Percentiles rank a stretch among this genome's conserved stretches.
These are phyloP conservation scores for Erythrocebus patas DNA, from an alignment of 2,113 vertebrate species.

Conservation along the genomic window DNA sequence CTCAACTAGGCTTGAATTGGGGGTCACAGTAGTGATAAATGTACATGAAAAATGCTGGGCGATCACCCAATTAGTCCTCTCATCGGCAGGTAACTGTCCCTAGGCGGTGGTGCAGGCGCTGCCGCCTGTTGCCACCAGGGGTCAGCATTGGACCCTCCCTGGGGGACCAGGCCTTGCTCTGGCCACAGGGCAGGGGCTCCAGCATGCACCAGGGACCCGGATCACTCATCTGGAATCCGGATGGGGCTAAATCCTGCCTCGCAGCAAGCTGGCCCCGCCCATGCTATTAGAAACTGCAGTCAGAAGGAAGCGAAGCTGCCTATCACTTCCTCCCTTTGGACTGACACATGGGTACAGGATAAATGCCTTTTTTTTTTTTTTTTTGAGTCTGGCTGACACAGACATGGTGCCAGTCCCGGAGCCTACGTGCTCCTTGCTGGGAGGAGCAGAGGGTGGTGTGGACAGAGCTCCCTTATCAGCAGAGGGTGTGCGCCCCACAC, in stretches of 20 bases:
- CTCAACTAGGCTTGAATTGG: no score
- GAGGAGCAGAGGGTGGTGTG: background rate
- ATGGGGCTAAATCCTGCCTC: no score
- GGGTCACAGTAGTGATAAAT: background rate
- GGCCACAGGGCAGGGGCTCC: background rate
- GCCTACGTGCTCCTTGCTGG: background rate
- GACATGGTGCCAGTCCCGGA: background rate
- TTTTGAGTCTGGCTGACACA: no score
- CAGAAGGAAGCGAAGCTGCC: background rate
- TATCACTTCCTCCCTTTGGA: background rate
- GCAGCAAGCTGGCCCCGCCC: rapidly evolving
- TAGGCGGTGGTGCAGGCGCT: rapidly evolving
- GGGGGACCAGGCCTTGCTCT: rapidly evolving
- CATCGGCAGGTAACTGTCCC: rapidly evolving
- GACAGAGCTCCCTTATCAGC: background rate
- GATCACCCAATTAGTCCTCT: rapidly evolving
- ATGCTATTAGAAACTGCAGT: background rate
- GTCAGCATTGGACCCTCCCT: background rate
- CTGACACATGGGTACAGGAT: background rate
- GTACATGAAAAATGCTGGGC: rapidly evolving
- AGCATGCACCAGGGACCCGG: rapidly evolving
- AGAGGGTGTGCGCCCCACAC: background rate
- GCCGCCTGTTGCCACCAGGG: background rate
- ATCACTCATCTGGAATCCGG: no score
- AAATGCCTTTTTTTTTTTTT: background rate